Percentiles rank a stretch among this genome's conserved stretches.
Evolutionary conservation across 2,113 vertebrate genomes (phyloP).

Genomic region (Talpa occidentalis): DNA sequence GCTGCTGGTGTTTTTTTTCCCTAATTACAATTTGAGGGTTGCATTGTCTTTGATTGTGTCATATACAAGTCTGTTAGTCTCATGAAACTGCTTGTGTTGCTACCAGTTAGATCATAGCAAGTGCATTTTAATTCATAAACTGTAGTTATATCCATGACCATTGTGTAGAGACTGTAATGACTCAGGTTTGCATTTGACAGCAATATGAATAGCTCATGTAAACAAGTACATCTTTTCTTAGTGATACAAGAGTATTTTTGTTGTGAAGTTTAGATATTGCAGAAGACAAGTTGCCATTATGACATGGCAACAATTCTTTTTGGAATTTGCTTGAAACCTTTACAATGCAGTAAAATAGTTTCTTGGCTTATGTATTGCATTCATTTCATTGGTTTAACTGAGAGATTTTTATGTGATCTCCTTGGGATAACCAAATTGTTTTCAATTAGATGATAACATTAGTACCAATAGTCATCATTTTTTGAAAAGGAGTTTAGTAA

Average conservation of each 20-base stretch:
- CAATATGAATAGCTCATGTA: neutral
- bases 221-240: neutral
- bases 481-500: conserved; percentile 15
- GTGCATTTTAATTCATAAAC: neutral
- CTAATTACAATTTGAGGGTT: neutral
- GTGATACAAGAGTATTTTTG: neutral
- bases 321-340: conserved; percentile 30
- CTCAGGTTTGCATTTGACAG: neutral
- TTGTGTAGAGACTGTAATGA: neutral
- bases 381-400: conserved; percentile 31
- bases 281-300: neutral
- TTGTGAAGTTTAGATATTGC: neutral
- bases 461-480: neutral
- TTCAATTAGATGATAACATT: neutral
- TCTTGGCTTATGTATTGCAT: conserved; percentile 14
- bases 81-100: neutral
- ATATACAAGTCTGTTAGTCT: neutral
- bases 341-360: neutral
- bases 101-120: neutral
- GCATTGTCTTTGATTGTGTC: neutral
- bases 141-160: neutral
- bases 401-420: neutral
- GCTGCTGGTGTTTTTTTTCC: neutral
- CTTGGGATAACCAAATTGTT: conserved; percentile 1
- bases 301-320: neutral